phyloP scores from a whole-genome alignment of 2,113 vertebrate genomes.

The Pteronura brasiliensis region DNA sequence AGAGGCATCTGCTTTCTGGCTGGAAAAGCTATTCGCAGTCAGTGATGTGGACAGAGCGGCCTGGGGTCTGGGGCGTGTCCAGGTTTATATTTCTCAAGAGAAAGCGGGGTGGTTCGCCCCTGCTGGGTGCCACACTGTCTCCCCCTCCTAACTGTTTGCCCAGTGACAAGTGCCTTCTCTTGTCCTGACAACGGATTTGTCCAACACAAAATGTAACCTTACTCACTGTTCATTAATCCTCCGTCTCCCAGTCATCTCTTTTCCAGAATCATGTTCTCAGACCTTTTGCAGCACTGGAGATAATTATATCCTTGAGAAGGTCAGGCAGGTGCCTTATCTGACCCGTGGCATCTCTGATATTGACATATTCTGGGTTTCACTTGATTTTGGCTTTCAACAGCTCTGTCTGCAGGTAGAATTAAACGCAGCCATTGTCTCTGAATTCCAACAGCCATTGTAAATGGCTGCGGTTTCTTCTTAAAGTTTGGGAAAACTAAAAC shows the following conservation, averaged over 20 bases:
- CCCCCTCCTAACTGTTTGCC: neutral
- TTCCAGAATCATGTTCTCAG: neutral
- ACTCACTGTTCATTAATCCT: neutral
- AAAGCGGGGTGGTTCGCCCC: neutral
- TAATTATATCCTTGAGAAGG: neutral
- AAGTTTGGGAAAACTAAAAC: neutral
- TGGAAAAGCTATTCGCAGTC: neutral
- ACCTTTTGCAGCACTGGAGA: neutral
- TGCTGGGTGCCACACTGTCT: neutral
- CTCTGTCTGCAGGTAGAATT: neutral
- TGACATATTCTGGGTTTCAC: neutral
- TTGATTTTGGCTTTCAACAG: neutral
- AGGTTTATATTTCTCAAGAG: neutral
- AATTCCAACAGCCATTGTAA: neutral
- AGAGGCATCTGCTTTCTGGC: neutral
- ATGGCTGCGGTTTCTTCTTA: neutral
- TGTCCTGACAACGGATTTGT: neutral
- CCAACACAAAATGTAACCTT: neutral
- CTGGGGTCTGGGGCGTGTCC: neutral
- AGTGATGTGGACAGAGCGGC: neutral
- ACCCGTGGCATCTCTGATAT: neutral
- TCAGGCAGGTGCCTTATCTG: neutral
- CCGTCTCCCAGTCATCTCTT: neutral
- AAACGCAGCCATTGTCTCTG: neutral
- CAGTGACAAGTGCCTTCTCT: neutral